Evolutionary conservation across 2,113 vertebrate species (phyloP).

Genomic region (Trichomycterus rosablanca): DNA sequence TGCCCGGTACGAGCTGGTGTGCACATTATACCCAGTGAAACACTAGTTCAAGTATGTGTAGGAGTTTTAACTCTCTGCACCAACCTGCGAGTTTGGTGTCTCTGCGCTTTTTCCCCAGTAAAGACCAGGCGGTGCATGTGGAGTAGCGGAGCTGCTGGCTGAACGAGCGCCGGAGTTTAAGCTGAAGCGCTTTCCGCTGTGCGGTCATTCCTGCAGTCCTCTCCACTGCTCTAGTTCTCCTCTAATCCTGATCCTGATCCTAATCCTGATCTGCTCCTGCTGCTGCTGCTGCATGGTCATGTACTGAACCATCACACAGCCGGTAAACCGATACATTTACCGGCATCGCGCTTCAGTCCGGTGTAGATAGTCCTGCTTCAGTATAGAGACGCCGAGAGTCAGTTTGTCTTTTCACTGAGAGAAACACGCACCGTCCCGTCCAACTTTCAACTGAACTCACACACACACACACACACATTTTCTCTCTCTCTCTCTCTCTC

Average conservation of each 20-base stretch:
- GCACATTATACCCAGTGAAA: too few species aligned
- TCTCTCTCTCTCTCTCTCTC: neutral
- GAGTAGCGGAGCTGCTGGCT: constrained; percentile 88
- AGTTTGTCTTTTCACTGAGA: neutral
- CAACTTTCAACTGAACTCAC: neutral
- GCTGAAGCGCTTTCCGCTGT: constrained; percentile 59
- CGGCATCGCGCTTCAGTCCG: too few species aligned
- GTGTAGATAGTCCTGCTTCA: neutral
- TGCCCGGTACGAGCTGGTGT: too few species aligned
- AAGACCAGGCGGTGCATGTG: constrained; percentile 86
- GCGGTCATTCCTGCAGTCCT: constrained; percentile 69
- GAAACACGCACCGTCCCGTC: neutral
- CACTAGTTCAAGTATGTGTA: too few species aligned
- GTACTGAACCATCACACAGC: too few species aligned
- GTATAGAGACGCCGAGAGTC: too few species aligned
- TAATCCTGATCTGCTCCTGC: neutral
- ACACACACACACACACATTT: neutral
- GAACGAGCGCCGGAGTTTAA: constrained; percentile 80
- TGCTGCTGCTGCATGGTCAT: too few species aligned
- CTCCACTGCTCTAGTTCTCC: neutral
- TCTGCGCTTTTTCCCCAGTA: constrained; percentile 84
- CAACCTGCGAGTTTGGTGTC: constrained; percentile 90
- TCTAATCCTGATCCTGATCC: neutral
- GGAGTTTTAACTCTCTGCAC: too few species aligned
- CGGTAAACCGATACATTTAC: neutral